These are phyloP conservation scores for Antigone vipio DNA, from an alignment of 2,113 vertebrate species.

Conservation along the genomic window DNA sequence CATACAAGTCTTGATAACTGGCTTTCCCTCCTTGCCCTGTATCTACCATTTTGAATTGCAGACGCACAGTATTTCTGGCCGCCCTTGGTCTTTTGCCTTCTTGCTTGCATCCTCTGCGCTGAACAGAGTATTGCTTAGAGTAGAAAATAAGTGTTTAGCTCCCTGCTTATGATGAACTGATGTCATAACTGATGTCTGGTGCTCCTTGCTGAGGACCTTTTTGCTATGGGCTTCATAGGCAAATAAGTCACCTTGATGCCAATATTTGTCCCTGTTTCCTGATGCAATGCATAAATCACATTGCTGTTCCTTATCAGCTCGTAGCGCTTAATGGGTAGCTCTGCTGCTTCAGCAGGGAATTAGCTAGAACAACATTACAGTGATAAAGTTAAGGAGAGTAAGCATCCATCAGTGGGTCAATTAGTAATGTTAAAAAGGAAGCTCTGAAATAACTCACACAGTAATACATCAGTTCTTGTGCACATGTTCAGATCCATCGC, in stretches of 20 bases:
- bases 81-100: neutral
- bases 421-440: conserved; percentile 31
- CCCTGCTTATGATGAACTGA: neutral
- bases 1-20: neutral
- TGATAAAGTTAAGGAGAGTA: conserved; percentile 34
- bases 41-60: neutral
- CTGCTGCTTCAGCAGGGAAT: conserved; percentile 60
- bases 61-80: neutral
- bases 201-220: neutral
- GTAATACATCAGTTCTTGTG: neutral
- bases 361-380: conserved; percentile 22
- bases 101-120: neutral
- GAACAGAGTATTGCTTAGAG: neutral
- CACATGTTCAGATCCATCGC: neutral
- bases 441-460: neutral
- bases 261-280: conserved; percentile 24
- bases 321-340: conserved; percentile 18
- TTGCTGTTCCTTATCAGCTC: conserved; percentile 51
- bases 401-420: conserved; percentile 38
- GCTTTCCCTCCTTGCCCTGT: neutral
- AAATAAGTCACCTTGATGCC: conserved; percentile 59
- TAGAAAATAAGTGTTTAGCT: neutral
- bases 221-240: neutral
- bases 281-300: conserved; percentile 27
- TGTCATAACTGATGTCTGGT: neutral